Evolutionary conservation across 2,113 vertebrate species (phyloP).

Genomic region (Erythrolamprus reginae): DNA sequence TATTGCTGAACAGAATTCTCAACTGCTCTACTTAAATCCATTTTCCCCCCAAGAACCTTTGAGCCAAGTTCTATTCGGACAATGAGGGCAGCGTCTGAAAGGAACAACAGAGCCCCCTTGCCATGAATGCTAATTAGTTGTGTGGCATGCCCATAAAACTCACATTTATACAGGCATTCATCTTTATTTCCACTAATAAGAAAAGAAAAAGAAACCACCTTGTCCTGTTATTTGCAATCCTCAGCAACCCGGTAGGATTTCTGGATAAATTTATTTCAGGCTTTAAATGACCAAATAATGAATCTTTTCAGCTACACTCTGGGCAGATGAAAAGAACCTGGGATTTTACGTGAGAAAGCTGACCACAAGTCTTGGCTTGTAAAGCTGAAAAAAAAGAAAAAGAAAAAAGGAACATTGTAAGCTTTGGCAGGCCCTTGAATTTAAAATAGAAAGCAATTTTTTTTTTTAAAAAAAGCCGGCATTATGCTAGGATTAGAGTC

Average conservation of each 20-base stretch:
- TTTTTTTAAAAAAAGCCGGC: slow-evolving; percentile 56
- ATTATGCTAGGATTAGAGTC: slow-evolving; percentile 69
- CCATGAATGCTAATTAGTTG: slow-evolving; percentile 66
- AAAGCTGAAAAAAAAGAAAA: slow-evolving; percentile 67
- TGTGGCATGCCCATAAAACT: slow-evolving; percentile 46
- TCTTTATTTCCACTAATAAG: slow-evolving; percentile 41
- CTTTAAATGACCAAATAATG: slow-evolving; percentile 76
- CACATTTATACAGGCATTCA: slow-evolving; percentile 34
- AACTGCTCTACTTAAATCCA: slow-evolving; percentile 24
- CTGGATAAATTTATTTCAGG: slow-evolving; percentile 64
- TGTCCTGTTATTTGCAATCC: slow-evolving; percentile 59
- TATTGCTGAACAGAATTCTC: neutral
- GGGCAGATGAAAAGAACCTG: slow-evolving; percentile 65
- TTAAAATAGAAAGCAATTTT: neutral
- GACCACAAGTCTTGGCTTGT: slow-evolving; percentile 63
- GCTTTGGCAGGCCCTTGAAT: slow-evolving; percentile 55
- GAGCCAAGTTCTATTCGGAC: slow-evolving; percentile 27
- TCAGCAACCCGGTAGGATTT: slow-evolving; percentile 59
- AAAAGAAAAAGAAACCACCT: neutral
- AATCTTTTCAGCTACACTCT: slow-evolving; percentile 67
- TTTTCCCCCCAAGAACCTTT: slow-evolving; percentile 24
- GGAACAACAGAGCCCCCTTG: slow-evolving; percentile 48
- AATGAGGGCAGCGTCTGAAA: slow-evolving; percentile 37
- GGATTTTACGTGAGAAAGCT: slow-evolving; percentile 63
- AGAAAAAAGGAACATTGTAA: slow-evolving; percentile 68